A percentile compares a stretch with the other conserved stretches of the same genome.
Evolutionary conservation across 1,140 invertebrate species (phyloP).

Genomic region (Branchinecta lindahli): DNA sequence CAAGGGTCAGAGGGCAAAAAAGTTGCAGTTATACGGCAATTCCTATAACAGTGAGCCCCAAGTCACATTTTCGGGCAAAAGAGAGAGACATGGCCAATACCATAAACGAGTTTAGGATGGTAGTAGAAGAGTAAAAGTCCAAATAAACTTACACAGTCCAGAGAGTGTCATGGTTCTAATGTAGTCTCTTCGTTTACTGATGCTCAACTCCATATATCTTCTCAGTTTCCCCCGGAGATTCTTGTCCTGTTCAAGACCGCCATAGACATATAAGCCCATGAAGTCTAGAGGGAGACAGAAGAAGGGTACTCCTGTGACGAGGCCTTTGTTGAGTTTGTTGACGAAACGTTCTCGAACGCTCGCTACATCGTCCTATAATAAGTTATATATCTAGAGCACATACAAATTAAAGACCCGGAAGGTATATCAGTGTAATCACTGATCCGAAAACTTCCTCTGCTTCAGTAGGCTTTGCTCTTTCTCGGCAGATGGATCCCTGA

Average conservation of each 20-base stretch:
- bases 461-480: too few relatives aligned
- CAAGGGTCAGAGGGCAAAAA: too few relatives aligned
- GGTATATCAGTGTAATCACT: background rate
- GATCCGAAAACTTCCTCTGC: too few relatives aligned
- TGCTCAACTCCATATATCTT: conserved; percentile 66
- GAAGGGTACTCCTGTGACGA: conserved; percentile 52
- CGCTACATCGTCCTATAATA: conserved; percentile 58
- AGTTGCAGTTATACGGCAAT: too few relatives aligned
- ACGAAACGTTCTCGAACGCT: conserved; percentile 82
- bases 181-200: conserved; percentile 76
- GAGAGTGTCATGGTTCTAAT: conserved; percentile 55
- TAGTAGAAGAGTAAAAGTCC: too few relatives aligned
- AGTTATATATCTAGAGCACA: conserved; percentile 17
- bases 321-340: conserved; percentile 77
- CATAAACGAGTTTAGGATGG: too few relatives aligned
- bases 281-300: conserved; percentile 79
- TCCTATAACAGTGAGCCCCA: too few relatives aligned
- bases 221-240: conserved; percentile 46
- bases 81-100: too few relatives aligned
- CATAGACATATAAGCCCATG: conserved; percentile 85
- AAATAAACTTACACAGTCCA: conserved; percentile 32
- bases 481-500: too few relatives aligned
- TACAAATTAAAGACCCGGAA: background rate
- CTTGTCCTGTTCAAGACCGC: conserved; percentile 64
- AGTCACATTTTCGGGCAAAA: too few relatives aligned